phyloP scores from a whole-genome alignment of 2,888 invertebrate species.

The Pteria penguin region DNA sequence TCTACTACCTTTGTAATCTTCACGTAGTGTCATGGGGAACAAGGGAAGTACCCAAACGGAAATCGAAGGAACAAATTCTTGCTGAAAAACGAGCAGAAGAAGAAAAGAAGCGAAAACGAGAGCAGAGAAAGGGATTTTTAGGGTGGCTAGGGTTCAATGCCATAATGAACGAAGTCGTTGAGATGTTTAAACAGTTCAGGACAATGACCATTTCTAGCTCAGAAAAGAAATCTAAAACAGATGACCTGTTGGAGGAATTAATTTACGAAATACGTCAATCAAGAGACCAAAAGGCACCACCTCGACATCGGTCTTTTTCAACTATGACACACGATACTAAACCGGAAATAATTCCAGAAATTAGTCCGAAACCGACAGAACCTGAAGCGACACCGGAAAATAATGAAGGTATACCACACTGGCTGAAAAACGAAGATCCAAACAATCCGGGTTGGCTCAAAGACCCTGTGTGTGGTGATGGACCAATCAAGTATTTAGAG shows the following conservation, averaged over 20 bases:
- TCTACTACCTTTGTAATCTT: constrained; percentile 95
- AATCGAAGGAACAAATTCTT: constrained; percentile 82
- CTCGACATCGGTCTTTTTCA: constrained; percentile 21
- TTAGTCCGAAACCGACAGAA: not conserved
- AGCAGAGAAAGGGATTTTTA: constrained; percentile 87
- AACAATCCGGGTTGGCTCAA: constrained; percentile 95
- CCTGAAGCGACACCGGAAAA: not conserved
- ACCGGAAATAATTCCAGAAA: not conserved
- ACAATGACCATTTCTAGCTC: constrained; percentile 27
- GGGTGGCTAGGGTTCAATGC: constrained; percentile 68
- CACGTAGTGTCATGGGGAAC: constrained; percentile 97
- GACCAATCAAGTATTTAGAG: constrained; percentile 91
- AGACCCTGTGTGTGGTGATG: constrained; percentile 92
- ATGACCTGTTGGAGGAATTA: constrained; percentile 61
- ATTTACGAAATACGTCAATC: constrained; percentile 54
- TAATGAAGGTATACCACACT: not conserved
- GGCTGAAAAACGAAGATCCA: constrained; percentile 84
- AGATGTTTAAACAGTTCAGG: constrained; percentile 57
- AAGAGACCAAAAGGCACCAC: constrained; percentile 18
- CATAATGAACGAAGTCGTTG: constrained; percentile 62
- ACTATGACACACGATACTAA: constrained; percentile 38
- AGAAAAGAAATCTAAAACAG: constrained; percentile 53
- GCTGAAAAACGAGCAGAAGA: constrained; percentile 86
- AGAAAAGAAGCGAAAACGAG: constrained; percentile 84
- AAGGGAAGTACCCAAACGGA: constrained; percentile 84